Conservation (phyloP, 2,888 invertebrate species). For the Drosophila affinis region DNA sequence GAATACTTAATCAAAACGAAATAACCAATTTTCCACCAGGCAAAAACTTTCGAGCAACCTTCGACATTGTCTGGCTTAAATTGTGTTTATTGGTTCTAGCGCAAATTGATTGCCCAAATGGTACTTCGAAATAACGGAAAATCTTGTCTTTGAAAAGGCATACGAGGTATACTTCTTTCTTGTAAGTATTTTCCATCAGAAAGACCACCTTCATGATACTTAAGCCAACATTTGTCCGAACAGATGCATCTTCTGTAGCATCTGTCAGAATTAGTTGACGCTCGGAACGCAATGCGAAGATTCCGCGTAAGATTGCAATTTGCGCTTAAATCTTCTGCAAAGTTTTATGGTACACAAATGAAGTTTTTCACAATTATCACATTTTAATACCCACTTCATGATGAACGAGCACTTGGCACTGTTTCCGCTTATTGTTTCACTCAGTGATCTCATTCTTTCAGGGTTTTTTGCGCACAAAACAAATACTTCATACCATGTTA, state of each 20-base stretch:
- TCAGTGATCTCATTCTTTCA: no score
- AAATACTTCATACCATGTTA: no score
- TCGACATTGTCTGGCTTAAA: slow-evolving; percentile 32
- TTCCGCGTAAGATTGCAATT: no score
- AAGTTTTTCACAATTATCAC: not conserved
- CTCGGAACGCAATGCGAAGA: no score
- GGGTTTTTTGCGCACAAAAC: no score
- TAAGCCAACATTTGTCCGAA: no score
- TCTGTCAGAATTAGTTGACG: no score
- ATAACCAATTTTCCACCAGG: slow-evolving; percentile 21
- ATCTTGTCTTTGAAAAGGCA: slow-evolving; percentile 28
- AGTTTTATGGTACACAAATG: not conserved
- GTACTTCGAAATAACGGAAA: slow-evolving; percentile 29
- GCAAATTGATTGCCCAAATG: slow-evolving; percentile 45
- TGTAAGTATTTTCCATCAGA: no score
- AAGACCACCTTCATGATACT: no score
- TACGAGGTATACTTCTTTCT: not conserved
- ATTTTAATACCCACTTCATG: not conserved
- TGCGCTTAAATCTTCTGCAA: no score
- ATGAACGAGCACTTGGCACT: not conserved
- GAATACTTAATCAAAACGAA: slow-evolving; percentile 15
- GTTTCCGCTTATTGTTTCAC: no score
- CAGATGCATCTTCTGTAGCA: not conserved
- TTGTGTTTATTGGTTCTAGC: no score
- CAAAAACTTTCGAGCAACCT: not conserved